Evolutionary conservation across 2,797 vertebrate genomes (phyloP).

Genomic region (Hirundo rustica): DNA sequence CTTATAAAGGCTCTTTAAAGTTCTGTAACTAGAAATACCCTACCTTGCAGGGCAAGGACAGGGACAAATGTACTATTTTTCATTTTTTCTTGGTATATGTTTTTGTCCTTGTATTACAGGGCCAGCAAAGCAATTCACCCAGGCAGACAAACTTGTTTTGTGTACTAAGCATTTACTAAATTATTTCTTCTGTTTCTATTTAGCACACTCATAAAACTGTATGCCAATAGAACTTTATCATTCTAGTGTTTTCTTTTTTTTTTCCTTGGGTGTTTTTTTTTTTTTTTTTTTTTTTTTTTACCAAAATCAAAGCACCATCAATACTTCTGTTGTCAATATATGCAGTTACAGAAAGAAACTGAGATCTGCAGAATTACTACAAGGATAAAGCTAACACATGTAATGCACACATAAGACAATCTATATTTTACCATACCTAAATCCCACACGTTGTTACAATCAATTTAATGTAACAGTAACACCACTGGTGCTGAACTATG

Average conservation of each 20-base stretch:
- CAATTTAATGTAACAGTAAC: neutral
- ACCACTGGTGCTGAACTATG: neutral
- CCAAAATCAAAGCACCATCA: neutral
- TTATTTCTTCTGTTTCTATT: slow-evolving; percentile 5
- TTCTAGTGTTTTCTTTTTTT: neutral
- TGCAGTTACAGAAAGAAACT: neutral
- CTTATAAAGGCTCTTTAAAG: neutral
- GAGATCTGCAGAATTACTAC: neutral
- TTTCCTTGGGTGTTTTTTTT: too few species aligned
- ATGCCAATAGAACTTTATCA: neutral
- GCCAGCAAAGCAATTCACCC: slow-evolving; percentile 10
- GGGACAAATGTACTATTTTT: neutral
- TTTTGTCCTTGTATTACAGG: neutral
- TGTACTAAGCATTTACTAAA: neutral
- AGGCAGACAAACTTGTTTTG: neutral
- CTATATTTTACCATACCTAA: neutral
- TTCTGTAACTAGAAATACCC: neutral
- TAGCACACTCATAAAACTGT: neutral
- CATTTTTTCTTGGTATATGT: neutral
- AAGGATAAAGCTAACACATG: neutral
- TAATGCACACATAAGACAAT: neutral
- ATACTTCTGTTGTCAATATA: neutral
- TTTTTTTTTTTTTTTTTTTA: neutral
- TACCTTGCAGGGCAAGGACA: neutral
- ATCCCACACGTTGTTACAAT: neutral